Evolutionary conservation across 1,140 invertebrate species (phyloP), one percentile per base, ranked within the genome.

Genomic region (Condylostylus longicornis): DNA sequence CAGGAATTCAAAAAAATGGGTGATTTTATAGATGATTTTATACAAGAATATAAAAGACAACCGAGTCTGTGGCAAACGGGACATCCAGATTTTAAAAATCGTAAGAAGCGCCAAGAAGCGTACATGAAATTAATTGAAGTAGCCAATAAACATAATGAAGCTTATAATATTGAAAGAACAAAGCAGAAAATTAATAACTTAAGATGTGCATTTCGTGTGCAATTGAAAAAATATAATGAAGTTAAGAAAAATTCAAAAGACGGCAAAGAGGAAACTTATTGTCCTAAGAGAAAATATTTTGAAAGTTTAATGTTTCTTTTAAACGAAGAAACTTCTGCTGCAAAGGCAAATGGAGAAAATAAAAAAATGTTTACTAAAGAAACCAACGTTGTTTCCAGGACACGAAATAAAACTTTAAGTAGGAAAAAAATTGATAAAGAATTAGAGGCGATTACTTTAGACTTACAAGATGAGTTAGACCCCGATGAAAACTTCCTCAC

Each of bases 101-200:
- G 55, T 19, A 45, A 34, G 9, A 49, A 47, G 13, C 43, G 55
- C 15, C 55, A 58, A 32, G 55, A 58, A 34, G 55, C 55, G 2
- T 58, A 58, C 33, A 44, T 50, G 35, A 58, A 52, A 38, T 45
- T 58, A 36, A 58, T 58, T 33, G 51, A 50, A 23, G 55, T 58
- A 12, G 55, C 55, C 1, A 52, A 46, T 12, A 56, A 53, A 46
- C 55, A 58, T 45, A 55, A 55, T 6, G 55, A 58, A 37, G 40
- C 48, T 19, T 58, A 58, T 38, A 58, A 58, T 38, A 52, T 58
- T 15, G 55, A 58, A 35, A 44, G 55, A 42, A 58, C 55, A 12
- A 58, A 58, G 42, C 55, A 58, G 43, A 58, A 58, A 47, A 58
- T 58, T 38, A 58, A 58, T 47, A 58, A 58, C 47, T 45, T 58